phyloP scores from a whole-genome alignment of 2,888 invertebrate genomes.

The Horisme vitalbata region DNA sequence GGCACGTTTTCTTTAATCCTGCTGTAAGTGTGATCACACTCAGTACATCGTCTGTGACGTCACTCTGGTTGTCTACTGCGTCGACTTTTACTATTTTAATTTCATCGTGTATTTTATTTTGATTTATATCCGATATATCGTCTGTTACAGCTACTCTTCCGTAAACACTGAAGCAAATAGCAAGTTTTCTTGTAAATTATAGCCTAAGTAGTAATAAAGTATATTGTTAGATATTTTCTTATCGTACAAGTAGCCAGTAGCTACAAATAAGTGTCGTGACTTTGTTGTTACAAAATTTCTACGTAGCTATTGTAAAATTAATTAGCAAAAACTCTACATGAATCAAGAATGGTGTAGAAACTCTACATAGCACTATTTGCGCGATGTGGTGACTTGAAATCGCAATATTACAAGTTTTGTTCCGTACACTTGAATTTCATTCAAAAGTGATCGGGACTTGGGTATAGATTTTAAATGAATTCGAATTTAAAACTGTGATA shows the following conservation, averaged over 20 bases:
- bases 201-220: no score
- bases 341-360: no score
- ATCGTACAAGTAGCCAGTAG: no score
- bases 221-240: no score
- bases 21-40: constrained; percentile 1
- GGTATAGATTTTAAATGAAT: no score
- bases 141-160: constrained; percentile 45
- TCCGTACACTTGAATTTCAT: no score
- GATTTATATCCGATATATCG: constrained; percentile 22
- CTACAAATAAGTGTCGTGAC: no score
- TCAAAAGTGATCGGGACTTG: no score
- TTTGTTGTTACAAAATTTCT: background rate
- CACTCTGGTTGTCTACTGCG: background rate
- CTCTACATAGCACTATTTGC: background rate
- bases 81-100: constrained; percentile 10
- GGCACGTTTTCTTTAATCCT: constrained; percentile 22
- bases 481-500: no score
- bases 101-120: background rate
- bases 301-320: background rate
- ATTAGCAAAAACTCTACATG: background rate
- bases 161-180: constrained; percentile 40
- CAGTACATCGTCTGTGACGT: constrained; percentile 4
- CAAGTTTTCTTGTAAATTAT: no score
- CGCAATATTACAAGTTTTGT: background rate
- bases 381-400: background rate